phyloP scores from a whole-genome alignment of 2,113 vertebrate species.

The Clarias magur region DNA sequence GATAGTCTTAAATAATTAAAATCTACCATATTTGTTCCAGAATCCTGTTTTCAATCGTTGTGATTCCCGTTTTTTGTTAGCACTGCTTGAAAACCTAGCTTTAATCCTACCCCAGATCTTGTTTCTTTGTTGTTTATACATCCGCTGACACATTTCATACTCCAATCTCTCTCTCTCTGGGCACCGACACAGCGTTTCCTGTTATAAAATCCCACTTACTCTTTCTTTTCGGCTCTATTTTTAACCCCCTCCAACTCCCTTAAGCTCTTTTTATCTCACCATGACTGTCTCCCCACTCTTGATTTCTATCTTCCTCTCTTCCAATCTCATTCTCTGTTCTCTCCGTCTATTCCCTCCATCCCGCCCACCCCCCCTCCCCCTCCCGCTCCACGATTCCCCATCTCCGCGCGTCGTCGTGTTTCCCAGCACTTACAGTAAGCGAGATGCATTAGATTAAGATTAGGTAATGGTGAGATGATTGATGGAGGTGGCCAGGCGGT shows the following conservation, averaged over 20 bases:
- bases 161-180: slow-evolving; percentile 66
- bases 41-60: background rate
- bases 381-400: background rate
- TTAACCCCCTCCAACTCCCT: slow-evolving; percentile 6
- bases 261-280: slow-evolving; percentile 33
- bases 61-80: background rate
- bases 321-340: slow-evolving; percentile 11
- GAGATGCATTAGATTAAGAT: slow-evolving; percentile 82
- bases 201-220: slow-evolving; percentile 71
- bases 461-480: slow-evolving; percentile 79
- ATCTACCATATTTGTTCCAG: background rate
- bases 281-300: slow-evolving; percentile 23
- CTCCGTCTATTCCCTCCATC: background rate
- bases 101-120: slow-evolving; percentile 7
- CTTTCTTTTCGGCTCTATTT: slow-evolving; percentile 35
- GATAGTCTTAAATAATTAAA: background rate
- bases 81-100: background rate
- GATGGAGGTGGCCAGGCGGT: slow-evolving; percentile 67
- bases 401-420: slow-evolving; percentile 47
- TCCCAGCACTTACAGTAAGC: slow-evolving; percentile 67
- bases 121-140: slow-evolving; percentile 20
- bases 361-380: background rate
- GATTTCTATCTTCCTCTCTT: slow-evolving; percentile 21
- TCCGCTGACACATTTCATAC: slow-evolving; percentile 23
- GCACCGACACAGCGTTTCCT: slow-evolving; percentile 64